These are phyloP conservation scores for Galeopterus variegatus DNA, from an alignment of 2,113 vertebrate species.

Conservation along the genomic window DNA sequence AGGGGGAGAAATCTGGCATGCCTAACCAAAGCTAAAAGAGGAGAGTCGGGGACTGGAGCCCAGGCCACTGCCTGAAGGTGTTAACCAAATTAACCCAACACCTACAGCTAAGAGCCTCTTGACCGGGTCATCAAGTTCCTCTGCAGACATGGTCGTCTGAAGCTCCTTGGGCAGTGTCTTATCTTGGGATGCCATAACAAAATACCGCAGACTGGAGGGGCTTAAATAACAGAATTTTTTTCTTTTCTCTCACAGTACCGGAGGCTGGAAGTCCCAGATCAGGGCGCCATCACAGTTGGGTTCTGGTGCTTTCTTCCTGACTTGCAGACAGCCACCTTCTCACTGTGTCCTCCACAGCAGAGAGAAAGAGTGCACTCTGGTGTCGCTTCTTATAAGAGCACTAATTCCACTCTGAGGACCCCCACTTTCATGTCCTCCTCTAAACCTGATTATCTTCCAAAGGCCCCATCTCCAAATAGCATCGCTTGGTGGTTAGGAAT, in stretches of 20 bases:
- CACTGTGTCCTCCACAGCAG: neutral
- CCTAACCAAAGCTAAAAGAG: too few species aligned
- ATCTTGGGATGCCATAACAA: neutral
- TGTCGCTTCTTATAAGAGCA: neutral
- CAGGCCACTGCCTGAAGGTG: neutral
- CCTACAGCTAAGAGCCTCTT: neutral
- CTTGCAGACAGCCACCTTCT: neutral
- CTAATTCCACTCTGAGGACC: neutral
- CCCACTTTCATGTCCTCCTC: neutral
- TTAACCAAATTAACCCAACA: neutral
- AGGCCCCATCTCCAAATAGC: neutral
- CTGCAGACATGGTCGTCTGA: neutral
- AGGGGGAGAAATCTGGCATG: neutral
- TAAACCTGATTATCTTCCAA: neutral
- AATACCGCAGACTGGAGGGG: neutral
- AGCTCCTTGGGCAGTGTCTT: neutral
- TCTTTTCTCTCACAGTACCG: neutral
- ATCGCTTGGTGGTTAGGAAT: neutral
- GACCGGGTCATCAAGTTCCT: too few species aligned
- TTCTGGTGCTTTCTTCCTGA: neutral
- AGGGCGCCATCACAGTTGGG: neutral
- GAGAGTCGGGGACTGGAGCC: rapidly evolving
- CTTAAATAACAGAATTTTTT: neutral
- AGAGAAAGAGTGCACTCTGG: neutral
- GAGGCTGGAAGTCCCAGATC: neutral